Conservation (phyloP, 2,113 vertebrate genomes). For the Eidolon helvum region DNA sequence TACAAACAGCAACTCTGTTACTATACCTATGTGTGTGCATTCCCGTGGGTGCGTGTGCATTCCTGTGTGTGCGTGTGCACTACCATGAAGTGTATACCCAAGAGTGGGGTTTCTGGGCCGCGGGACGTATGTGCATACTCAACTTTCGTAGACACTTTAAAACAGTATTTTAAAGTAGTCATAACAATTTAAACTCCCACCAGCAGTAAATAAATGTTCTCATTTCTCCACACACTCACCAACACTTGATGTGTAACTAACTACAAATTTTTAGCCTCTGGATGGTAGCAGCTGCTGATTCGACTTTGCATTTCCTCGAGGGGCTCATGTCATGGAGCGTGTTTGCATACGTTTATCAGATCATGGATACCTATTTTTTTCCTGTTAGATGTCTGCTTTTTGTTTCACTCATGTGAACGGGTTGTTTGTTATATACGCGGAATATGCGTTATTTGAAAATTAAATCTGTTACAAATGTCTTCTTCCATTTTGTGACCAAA, state of each 20-base stretch:
- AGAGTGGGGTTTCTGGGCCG: not conserved
- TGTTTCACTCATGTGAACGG: not conserved
- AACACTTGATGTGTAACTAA: not conserved
- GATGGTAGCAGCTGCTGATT: not conserved
- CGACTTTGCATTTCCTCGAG: not conserved
- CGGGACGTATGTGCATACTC: not conserved
- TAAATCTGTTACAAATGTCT: not conserved
- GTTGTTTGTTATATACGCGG: not conserved
- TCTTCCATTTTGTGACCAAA: not conserved
- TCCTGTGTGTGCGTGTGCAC: too few species aligned
- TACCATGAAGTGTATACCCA: not conserved
- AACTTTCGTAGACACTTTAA: not conserved
- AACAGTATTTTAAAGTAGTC: not conserved
- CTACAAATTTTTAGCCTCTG: not conserved
- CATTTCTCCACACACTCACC: not conserved
- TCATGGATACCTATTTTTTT: not conserved
- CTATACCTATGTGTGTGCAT: too few species aligned
- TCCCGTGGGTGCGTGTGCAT: not conserved
- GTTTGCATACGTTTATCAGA: not conserved
- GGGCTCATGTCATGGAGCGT: fast-evolving
- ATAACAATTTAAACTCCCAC: not conserved
- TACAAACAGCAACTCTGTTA: not conserved
- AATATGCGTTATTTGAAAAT: not conserved
- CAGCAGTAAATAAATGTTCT: not conserved
- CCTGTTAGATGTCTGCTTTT: not conserved